Conservation (phyloP, 1,140 invertebrate species). For the Drosophila chauvacae region DNA sequence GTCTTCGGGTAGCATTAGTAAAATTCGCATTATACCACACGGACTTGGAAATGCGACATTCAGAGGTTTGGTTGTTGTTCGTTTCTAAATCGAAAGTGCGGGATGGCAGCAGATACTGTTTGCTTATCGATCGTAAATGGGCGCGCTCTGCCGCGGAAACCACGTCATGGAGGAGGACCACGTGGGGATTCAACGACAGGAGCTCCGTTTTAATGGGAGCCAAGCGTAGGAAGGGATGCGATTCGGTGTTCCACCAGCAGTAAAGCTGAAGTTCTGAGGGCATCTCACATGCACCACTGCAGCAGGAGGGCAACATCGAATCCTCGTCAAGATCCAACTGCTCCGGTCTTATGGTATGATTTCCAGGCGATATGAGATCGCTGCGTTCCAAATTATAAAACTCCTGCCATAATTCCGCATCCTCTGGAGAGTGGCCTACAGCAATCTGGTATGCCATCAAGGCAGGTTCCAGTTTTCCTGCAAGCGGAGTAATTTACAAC, state of each 20-base stretch:
- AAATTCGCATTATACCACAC: background rate
- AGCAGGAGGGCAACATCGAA: background rate
- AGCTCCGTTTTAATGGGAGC: constrained; percentile 40
- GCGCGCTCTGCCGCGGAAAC: background rate
- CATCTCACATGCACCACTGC: constrained; percentile 9
- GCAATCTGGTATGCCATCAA: constrained; percentile 1
- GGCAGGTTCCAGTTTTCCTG: background rate
- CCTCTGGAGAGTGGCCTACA: background rate
- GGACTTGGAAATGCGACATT: constrained; percentile 21
- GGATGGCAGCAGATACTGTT: background rate
- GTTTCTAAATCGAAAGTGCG: background rate
- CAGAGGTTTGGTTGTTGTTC: fast-evolving
- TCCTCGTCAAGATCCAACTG: background rate
- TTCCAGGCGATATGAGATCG: background rate
- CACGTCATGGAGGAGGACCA: constrained; percentile 28
- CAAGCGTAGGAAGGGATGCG: constrained; percentile 19
- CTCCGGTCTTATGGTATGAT: background rate
- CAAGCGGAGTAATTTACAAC: background rate
- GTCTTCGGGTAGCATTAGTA: background rate
- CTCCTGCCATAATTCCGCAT: constrained; percentile 8
- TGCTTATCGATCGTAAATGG: background rate
- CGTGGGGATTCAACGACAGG: constrained; percentile 24
- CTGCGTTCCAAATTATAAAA: background rate
- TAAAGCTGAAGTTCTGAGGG: background rate
- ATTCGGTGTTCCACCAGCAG: constrained; percentile 25